Evolutionary conservation across 2,113 vertebrate genomes (phyloP).

Genomic region (Pitta sordida): DNA sequence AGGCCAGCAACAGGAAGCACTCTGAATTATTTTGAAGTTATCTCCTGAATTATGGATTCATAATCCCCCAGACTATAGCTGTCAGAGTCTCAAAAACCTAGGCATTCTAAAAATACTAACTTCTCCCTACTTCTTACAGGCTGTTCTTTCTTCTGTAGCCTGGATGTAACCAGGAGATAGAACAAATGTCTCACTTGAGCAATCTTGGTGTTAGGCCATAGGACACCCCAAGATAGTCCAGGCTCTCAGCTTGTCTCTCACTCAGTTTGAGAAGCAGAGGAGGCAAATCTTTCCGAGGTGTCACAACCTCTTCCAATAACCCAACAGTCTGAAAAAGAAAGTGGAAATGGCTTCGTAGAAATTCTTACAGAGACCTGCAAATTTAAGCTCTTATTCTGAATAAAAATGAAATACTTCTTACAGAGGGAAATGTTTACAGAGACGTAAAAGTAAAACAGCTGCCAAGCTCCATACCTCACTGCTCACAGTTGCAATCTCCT

Average conservation of each 20-base stretch:
- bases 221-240: conserved; percentile 95
- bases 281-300: conserved; percentile 89
- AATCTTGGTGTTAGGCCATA: conserved; percentile 90
- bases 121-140: background rate
- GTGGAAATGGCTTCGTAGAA: background rate
- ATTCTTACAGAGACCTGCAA: background rate
- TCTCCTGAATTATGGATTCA: background rate
- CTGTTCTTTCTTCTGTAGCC: background rate
- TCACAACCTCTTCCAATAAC: conserved; percentile 90
- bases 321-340: conserved; percentile 80
- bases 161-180: background rate
- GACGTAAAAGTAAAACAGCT: background rate
- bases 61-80: background rate
- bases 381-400: background rate
- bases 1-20: background rate
- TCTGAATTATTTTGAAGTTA: background rate
- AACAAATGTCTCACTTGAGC: conserved; percentile 82
- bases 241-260: conserved; percentile 87
- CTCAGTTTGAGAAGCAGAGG: conserved; percentile 92
- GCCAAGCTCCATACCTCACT: conserved; percentile 81
- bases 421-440: background rate
- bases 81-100: background rate
- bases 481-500: conserved; percentile 84
- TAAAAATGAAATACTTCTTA: background rate
- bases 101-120: background rate